Evolutionary conservation across 2,113 vertebrate genomes (phyloP), one percentile per base, ranked within the genome.

Genomic region (Vulpes lagopus): DNA sequence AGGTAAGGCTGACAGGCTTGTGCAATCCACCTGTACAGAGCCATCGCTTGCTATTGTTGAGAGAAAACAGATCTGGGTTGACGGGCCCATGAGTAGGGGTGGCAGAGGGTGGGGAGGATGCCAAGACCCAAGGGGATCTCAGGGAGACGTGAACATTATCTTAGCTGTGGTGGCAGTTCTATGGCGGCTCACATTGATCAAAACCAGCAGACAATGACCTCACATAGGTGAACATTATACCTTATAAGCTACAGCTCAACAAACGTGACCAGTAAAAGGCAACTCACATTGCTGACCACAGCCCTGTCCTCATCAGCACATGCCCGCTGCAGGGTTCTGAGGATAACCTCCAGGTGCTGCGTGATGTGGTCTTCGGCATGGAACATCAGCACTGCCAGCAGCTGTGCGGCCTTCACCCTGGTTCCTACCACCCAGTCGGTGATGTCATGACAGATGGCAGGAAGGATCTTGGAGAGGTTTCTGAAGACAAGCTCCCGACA

Each of bases 401-500:
- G 99, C 98, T 99, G 99, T 0, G 99, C 99, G 0, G 99, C 98
- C 98, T 99, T 99, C 94, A 99, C 92, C 62, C 99, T 98, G 0
- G 99, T 99, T 73, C 98, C 98, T 19, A 95, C 99, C 94, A 99
- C 99, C 99, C 99, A 99, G 98, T 99, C 99, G 0, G 98, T 98
- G 4, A 99, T 22, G 87, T 99, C 99, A 1, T 98, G 98, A 64
- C 98, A 98, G 73, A 99, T 94, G 7, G 99, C 99, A 0, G 99
- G 99, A 20, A 99, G 98, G 83, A 99, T 98, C 97, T 98, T 99
- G 94, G 99, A 99, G 91, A 99, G 98, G 97, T 99, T 99, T 95
- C 99, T 99, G 5, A 99, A 98, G 93, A 99, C 99, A 8, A 99
- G 99, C 87, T 99, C 99, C 96, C 99, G 99, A 97, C 99, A 99